Evolutionary conservation across 2,797 vertebrate species (phyloP).

Genomic region (Catostomus latipinnis): DNA sequence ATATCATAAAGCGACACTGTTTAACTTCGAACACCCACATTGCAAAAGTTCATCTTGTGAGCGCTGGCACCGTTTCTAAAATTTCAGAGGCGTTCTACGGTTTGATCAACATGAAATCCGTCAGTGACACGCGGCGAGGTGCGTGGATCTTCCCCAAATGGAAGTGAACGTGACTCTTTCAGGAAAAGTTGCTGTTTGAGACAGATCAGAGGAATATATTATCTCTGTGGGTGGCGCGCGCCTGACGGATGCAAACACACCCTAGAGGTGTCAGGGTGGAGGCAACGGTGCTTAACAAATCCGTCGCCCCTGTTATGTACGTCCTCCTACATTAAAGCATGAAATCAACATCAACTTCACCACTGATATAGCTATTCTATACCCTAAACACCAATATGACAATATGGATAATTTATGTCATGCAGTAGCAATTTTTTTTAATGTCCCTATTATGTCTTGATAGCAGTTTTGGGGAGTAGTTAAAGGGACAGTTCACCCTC

Average conservation of each 20-base stretch:
- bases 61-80: conserved; percentile 55
- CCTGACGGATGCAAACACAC: conserved; percentile 55
- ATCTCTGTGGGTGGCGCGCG: conserved; percentile 72
- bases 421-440: no score
- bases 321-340: conserved; percentile 13
- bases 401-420: no score
- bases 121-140: conserved; percentile 65
- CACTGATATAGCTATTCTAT: background rate
- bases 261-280: conserved; percentile 2
- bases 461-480: no score
- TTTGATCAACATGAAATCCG: conserved; percentile 73
- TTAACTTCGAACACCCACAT: conserved; percentile 75
- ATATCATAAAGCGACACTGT: conserved; percentile 66
- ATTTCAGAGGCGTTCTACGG: conserved; percentile 65
- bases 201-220: conserved; percentile 76
- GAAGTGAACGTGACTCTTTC: conserved; percentile 60
- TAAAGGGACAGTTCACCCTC: no score
- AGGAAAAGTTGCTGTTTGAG: conserved; percentile 67
- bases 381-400: no score
- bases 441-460: no score
- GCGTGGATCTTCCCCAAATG: conserved; percentile 71
- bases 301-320: background rate
- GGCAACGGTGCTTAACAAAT: conserved; percentile 46
- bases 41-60: conserved; percentile 53
- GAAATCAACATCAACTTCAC: conserved; percentile 13